Conservation (phyloP, 2,888 invertebrate species). For the Eudemis profundana region DNA sequence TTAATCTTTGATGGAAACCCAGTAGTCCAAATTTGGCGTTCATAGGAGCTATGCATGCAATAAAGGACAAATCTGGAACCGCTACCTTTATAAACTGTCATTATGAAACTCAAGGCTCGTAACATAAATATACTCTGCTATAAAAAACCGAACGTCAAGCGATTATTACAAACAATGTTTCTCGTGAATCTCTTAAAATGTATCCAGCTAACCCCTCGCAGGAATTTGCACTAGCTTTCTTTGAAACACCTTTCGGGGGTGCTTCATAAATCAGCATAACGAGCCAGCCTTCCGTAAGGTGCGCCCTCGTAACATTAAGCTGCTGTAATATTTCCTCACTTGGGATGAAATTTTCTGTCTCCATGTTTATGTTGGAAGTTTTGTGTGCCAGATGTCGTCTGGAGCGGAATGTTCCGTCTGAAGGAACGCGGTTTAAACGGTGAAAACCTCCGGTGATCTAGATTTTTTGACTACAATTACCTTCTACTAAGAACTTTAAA, state of each 20-base stretch:
- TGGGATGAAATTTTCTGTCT: conserved; percentile 81
- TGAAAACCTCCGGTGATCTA: background rate
- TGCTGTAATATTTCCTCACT: conserved; percentile 83
- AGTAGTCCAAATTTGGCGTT: no score
- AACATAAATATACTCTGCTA: no score
- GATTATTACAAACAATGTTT: conserved; percentile 27
- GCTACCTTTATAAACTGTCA: no score
- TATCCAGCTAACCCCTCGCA: conserved; percentile 64
- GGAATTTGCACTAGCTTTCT: conserved; percentile 71
- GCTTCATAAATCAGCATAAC: conserved; percentile 82
- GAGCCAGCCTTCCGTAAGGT: conserved; percentile 78
- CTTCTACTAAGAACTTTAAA: no score
- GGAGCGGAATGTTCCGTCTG: conserved; percentile 60
- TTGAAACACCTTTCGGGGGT: conserved; percentile 70
- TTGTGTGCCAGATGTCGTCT: conserved; percentile 69
- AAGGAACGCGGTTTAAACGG: conserved; percentile 4
- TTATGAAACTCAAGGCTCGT: no score
- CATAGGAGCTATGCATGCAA: no score
- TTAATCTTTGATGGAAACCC: no score
- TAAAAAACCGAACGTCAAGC: background rate
- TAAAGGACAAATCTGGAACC: no score
- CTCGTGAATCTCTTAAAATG: conserved; percentile 54
- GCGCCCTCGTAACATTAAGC: conserved; percentile 80
- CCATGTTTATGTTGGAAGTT: conserved; percentile 76
- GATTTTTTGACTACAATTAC: no score